These are phyloP conservation scores for Calameuta pallipes DNA, from an alignment of 2,888 invertebrate species.

Conservation along the genomic window DNA sequence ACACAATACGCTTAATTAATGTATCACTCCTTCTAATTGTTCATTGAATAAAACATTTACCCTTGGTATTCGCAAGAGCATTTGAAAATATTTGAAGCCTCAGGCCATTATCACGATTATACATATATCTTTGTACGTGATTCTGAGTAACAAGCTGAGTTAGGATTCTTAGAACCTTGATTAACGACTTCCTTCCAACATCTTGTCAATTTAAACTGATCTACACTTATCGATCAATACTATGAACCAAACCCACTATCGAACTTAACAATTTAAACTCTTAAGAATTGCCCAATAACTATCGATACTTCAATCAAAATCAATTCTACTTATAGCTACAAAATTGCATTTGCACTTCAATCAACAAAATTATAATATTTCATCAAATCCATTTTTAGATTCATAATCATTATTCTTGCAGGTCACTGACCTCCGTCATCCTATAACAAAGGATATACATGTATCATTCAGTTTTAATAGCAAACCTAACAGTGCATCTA, in stretches of 20 bases:
- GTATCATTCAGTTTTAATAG: not conserved
- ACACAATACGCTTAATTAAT: conserved; percentile 39
- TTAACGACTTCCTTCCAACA: not conserved
- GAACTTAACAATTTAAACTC: not conserved
- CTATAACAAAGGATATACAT: not conserved
- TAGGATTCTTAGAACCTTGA: not conserved
- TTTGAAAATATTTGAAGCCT: not conserved
- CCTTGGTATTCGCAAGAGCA: not conserved
- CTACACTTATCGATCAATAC: not conserved
- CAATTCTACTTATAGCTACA: not conserved
- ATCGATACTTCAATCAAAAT: not conserved
- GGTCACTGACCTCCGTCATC: not conserved
- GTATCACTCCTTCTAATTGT: conserved; percentile 33
- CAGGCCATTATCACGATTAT: not conserved
- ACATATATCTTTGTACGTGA: not conserved
- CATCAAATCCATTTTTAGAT: not conserved
- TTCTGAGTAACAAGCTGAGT: not conserved
- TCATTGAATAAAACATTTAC: not conserved
- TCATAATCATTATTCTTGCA: not conserved
- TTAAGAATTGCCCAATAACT: not conserved
- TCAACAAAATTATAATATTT: not conserved
- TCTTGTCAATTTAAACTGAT: not conserved
- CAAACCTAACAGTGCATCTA: not conserved
- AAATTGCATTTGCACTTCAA: not conserved
- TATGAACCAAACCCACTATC: not conserved